A percentile compares a stretch with the other conserved stretches of the same genome.
phyloP scores from a whole-genome alignment of 1,140 invertebrate species.

The Pygmarrhopalites habei region DNA sequence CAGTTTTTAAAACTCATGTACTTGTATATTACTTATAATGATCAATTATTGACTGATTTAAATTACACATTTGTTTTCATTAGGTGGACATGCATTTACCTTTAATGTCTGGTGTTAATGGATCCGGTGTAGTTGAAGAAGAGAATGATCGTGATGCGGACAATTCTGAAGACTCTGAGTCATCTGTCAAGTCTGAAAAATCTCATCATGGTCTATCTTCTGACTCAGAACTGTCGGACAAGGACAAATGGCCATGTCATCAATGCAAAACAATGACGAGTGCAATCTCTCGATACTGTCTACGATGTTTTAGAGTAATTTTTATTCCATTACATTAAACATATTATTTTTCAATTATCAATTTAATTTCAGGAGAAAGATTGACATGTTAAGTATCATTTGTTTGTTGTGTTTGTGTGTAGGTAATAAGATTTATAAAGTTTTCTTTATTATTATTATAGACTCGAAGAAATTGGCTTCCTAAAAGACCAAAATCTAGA shows the following conservation, averaged over 20 bases:
- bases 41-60: too few species aligned
- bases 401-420: neutral
- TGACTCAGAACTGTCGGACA: conserved; percentile 26
- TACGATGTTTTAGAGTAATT: conserved; percentile 32
- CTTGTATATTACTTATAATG: too few species aligned
- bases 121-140: too few species aligned
- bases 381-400: neutral
- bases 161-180: too few species aligned
- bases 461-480: conserved; percentile 35
- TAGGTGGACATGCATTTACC: too few species aligned
- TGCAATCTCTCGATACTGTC: conserved; percentile 29
- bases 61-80: too few species aligned
- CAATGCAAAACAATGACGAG: conserved; percentile 23
- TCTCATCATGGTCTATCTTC: too few species aligned
- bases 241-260: conserved; percentile 24
- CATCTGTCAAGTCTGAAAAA: too few species aligned
- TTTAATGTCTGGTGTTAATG: too few species aligned
- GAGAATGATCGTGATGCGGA: too few species aligned
- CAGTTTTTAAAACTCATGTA: too few species aligned
- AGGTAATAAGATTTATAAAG: neutral
- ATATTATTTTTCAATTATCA: neutral
- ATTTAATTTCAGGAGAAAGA: neutral
- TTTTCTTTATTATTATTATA: conserved; percentile 2
- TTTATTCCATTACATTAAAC: too few species aligned
- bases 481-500: conserved; percentile 21